These are phyloP conservation scores for Erythrolamprus reginae DNA, from an alignment of 2,113 vertebrate genomes.

Conservation along the genomic window DNA sequence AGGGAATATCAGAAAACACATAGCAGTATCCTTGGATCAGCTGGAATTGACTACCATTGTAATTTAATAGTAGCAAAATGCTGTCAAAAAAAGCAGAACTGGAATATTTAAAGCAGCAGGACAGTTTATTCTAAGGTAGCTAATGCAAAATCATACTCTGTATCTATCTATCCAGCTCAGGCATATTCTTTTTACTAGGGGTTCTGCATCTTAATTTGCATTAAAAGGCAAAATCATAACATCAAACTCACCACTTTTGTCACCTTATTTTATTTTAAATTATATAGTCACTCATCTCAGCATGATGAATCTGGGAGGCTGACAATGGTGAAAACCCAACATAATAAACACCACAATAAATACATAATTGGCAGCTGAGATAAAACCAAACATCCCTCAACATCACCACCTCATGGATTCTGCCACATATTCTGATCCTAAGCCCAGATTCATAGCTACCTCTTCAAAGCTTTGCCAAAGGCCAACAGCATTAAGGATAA, in stretches of 20 bases:
- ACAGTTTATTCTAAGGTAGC: neutral
- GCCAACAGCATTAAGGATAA: neutral
- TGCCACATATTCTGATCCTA: neutral
- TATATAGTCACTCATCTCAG: neutral
- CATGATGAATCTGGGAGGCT: neutral
- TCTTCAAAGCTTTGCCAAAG: neutral
- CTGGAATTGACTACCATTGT: neutral
- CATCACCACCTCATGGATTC: neutral
- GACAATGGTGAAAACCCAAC: neutral
- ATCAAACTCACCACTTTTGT: neutral
- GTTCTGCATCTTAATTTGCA: neutral
- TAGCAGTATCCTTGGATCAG: neutral
- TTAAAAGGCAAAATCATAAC: neutral
- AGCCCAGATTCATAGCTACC: neutral
- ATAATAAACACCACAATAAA: neutral
- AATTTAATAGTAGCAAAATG: neutral
- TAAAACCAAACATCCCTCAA: neutral
- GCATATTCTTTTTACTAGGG: neutral
- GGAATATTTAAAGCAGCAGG: neutral
- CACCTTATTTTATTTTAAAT: neutral
- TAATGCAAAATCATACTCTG: neutral
- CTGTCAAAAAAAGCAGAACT: neutral
- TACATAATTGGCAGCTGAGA: neutral
- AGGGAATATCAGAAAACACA: neutral
- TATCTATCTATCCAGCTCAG: neutral